Evolutionary conservation across 2,797 vertebrate species (phyloP).

Genomic region (Siniperca obscura): DNA sequence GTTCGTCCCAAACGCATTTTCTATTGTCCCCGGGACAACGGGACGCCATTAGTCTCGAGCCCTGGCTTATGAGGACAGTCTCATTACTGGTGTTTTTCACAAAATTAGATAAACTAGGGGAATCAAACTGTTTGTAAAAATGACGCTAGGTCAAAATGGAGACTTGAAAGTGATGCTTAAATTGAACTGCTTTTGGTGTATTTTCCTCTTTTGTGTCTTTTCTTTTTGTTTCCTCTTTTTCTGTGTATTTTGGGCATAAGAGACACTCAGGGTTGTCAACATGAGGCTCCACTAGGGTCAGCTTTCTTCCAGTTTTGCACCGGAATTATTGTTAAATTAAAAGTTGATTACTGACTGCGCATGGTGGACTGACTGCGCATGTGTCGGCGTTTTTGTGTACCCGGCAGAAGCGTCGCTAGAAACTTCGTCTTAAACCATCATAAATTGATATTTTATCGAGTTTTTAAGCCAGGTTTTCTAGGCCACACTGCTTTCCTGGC

Average conservation of each 20-base stretch:
- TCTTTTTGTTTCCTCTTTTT: too few relatives aligned
- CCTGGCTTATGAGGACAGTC: neutral
- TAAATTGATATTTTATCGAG: too few relatives aligned
- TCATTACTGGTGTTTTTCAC: neutral
- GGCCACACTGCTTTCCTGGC: too few relatives aligned
- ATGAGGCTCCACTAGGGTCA: neutral
- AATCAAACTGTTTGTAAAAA: neutral
- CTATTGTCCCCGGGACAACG: too few relatives aligned
- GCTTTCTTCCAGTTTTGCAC: neutral
- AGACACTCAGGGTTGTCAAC: neutral
- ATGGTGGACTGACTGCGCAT: too few relatives aligned
- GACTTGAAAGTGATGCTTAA: neutral
- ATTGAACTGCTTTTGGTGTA: neutral
- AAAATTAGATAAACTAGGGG: neutral
- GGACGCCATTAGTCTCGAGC: too few relatives aligned
- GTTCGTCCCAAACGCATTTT: too few relatives aligned
- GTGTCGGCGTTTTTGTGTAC: too few relatives aligned
- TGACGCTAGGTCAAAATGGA: neutral
- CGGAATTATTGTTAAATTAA: neutral
- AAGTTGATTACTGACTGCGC: neutral
- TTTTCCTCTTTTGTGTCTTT: neutral
- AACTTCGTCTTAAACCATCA: too few relatives aligned
- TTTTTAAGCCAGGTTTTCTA: too few relatives aligned
- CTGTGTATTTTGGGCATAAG: neutral
- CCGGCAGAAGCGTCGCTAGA: too few relatives aligned